A percentile compares a stretch with the other conserved stretches of the same genome.
phyloP scores from a whole-genome alignment of 2,888 invertebrate species.

The Catocala sponsa region DNA sequence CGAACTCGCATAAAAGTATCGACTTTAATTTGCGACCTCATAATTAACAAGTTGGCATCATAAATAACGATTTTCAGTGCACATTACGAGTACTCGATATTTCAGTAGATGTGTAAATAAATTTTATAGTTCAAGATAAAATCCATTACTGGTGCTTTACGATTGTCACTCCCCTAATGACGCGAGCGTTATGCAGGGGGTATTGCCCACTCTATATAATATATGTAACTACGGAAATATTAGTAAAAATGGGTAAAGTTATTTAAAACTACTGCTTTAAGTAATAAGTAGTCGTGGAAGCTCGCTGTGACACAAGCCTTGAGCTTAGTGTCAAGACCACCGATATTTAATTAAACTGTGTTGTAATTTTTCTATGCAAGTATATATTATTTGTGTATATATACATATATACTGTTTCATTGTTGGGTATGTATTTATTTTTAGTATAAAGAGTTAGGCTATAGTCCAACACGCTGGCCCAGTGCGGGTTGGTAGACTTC shows the following conservation, averaged over 20 bases:
- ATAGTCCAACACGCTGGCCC: too few relatives aligned
- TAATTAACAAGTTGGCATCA: conserved; percentile 18
- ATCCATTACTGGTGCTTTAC: conserved; percentile 81
- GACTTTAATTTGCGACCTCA: conserved; percentile 12
- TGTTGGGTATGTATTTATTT: too few relatives aligned
- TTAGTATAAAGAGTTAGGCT: too few relatives aligned
- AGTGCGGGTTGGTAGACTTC: too few relatives aligned
- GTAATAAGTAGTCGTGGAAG: neutral
- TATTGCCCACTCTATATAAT: conserved; percentile 27
- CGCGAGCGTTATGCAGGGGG: conserved; percentile 69
- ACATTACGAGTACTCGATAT: conserved; percentile 60
- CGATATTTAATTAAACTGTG: too few relatives aligned
- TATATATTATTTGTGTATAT: too few relatives aligned
- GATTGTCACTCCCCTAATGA: conserved; percentile 84
- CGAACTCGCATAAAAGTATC: conserved; percentile 14
- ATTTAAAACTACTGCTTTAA: conserved; percentile 35
- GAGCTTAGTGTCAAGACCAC: too few relatives aligned
- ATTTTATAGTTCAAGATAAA: conserved; percentile 85
- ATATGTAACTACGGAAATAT: conserved; percentile 20
- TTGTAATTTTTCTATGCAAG: too few relatives aligned
- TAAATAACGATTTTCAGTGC: conserved; percentile 56
- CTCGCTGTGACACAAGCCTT: too few relatives aligned
- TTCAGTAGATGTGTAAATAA: conserved; percentile 79
- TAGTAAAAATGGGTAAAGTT: conserved; percentile 24
- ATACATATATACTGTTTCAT: too few relatives aligned